A percentile compares a stretch with the other conserved stretches of the same genome.
Evolutionary conservation across 2,797 vertebrate species (phyloP).

Genomic region (Coregonus ussuriensis): DNA sequence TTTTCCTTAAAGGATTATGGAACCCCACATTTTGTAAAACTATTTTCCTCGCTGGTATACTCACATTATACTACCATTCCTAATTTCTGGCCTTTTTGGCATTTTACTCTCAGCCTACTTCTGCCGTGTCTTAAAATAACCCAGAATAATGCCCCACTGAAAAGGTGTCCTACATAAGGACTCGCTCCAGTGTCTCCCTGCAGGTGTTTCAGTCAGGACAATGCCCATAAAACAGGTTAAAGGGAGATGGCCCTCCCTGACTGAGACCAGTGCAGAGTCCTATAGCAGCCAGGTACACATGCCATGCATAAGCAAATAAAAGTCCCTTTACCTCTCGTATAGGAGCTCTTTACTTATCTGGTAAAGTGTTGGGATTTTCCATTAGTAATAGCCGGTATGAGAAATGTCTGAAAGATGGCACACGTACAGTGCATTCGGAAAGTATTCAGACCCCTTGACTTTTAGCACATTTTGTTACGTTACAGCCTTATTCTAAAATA

Average conservation of each 20-base stretch:
- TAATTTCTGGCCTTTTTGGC: neutral
- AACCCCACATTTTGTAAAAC: neutral
- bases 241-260: neutral
- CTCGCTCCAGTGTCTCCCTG: constrained; percentile 50
- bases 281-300: neutral
- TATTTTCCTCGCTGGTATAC: neutral
- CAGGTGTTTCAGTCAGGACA: constrained; percentile 51
- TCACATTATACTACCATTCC: neutral
- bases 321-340: neutral
- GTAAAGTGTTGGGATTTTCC: neutral
- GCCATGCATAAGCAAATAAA: neutral
- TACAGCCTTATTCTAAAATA: no score
- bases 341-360: neutral
- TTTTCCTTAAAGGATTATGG: neutral
- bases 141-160: constrained; percentile 72
- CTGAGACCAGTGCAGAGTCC: neutral
- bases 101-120: constrained; percentile 71
- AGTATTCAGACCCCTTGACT: no score
- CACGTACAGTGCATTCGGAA: no score
- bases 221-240: constrained; percentile 41
- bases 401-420: neutral
- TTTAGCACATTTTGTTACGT: no score
- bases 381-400: neutral
- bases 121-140: constrained; percentile 75
- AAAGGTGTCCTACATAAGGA: constrained; percentile 75